Evolutionary conservation across 2,888 invertebrate species (phyloP).

Genomic region (Zelleria hepariella): DNA sequence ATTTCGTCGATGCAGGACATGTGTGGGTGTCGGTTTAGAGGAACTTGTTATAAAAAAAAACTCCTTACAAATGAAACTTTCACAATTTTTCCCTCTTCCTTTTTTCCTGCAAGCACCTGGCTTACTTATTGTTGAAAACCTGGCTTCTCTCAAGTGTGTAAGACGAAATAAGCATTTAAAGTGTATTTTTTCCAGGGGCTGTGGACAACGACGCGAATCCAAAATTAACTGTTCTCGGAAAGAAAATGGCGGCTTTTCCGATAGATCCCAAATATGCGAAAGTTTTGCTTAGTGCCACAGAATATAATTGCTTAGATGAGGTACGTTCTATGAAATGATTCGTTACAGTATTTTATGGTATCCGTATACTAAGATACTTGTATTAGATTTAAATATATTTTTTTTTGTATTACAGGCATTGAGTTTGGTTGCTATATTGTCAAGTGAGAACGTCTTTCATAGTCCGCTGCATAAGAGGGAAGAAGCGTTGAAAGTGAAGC

Average conservation of each 20-base stretch:
- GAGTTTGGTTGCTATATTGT: slow-evolving; percentile 88
- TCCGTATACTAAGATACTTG: slow-evolving; percentile 4
- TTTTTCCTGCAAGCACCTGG: too few species aligned
- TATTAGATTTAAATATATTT: slow-evolving; percentile 10
- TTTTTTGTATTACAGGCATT: slow-evolving; percentile 67
- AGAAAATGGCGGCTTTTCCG: slow-evolving; percentile 91
- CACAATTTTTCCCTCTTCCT: too few species aligned
- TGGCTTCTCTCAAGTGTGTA: too few species aligned
- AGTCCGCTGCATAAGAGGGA: slow-evolving; percentile 82
- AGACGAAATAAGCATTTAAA: background rate
- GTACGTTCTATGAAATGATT: slow-evolving; percentile 25
- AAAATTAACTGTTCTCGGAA: slow-evolving; percentile 83
- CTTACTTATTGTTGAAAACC: too few species aligned
- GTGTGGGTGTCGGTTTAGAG: too few species aligned
- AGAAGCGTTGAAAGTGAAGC: slow-evolving; percentile 79
- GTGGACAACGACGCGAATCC: slow-evolving; percentile 72
- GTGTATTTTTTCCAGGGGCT: slow-evolving; percentile 74
- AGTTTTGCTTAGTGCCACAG: slow-evolving; percentile 82
- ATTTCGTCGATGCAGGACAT: too few species aligned
- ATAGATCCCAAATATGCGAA: slow-evolving; percentile 92
- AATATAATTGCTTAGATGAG: slow-evolving; percentile 84
- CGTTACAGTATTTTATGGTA: background rate
- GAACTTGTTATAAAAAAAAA: too few species aligned
- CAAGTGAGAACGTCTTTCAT: slow-evolving; percentile 88
- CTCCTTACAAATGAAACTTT: too few species aligned